These are phyloP conservation scores for Masnerella sp. DNA, from an alignment of 2,888 invertebrate species.

Conservation along the genomic window DNA sequence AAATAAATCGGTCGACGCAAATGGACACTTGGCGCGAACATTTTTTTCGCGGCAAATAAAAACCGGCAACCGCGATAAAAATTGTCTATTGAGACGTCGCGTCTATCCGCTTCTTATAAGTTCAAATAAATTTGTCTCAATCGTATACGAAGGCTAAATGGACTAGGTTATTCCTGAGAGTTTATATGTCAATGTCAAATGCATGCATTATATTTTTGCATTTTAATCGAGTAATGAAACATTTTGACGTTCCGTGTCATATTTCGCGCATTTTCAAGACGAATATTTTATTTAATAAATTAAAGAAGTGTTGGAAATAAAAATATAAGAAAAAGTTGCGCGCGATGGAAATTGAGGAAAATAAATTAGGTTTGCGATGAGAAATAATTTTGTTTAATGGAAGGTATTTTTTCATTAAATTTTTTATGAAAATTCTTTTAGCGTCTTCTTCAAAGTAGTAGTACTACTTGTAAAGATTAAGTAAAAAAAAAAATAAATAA, in stretches of 20 bases:
- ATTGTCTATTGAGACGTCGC: constrained; percentile 1
- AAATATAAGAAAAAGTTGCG: no score
- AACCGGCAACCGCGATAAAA: neutral
- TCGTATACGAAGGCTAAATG: constrained; percentile 21
- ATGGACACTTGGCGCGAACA: constrained; percentile 1
- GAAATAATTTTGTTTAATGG: no score
- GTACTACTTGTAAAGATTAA: no score
- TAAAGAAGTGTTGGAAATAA: no score
- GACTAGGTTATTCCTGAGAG: constrained; percentile 21
- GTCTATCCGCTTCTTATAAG: constrained; percentile 17
- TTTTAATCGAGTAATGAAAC: constrained; percentile 8
- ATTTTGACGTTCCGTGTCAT: neutral
- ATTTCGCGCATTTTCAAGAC: no score
- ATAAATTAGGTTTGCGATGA: no score
- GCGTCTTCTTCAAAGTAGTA: no score
- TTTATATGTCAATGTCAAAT: constrained; percentile 32
- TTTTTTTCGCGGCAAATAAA: neutral
- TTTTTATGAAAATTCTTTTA: no score
- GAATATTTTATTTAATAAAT: neutral
- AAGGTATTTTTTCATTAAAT: no score
- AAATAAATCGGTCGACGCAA: no score
- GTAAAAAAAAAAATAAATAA: no score
- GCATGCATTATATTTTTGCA: constrained; percentile 15
- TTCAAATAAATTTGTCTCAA: constrained; percentile 27
- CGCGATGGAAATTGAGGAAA: no score